Percentiles rank a stretch among this genome's conserved stretches.
phyloP scores from a whole-genome alignment of 2,888 invertebrate species.

The Spodoptera exigua region DNA sequence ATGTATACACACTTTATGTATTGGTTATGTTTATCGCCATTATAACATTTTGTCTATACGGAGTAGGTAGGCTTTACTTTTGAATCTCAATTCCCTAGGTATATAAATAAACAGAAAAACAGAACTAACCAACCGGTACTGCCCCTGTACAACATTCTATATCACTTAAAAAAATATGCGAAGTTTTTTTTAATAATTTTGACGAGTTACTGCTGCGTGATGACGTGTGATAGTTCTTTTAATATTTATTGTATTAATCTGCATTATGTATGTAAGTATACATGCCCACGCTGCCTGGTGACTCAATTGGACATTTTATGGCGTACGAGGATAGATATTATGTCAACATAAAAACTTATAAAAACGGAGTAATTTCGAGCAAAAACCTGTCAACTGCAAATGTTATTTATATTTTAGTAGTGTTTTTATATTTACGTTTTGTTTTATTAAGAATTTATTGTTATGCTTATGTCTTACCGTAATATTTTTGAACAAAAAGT shows the following conservation, averaged over 20 bases:
- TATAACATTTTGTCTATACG: too few relatives aligned
- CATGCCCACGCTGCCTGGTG: constrained; percentile 14
- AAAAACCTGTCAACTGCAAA: constrained; percentile 1
- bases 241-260: constrained; percentile 1
- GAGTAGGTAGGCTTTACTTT: too few relatives aligned
- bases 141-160: too few relatives aligned
- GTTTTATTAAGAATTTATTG: neutral
- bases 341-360: constrained; percentile 28
- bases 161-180: too few relatives aligned
- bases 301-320: constrained; percentile 28
- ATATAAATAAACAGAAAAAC: too few relatives aligned
- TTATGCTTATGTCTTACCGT: neutral
- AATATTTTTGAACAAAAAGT: too few relatives aligned
- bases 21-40: too few relatives aligned
- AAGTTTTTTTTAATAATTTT: too few relatives aligned
- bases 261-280: constrained; percentile 9
- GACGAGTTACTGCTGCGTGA: too few relatives aligned
- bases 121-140: too few relatives aligned
- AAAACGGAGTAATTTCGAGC: constrained; percentile 3
- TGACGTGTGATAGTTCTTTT: neutral
- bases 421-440: constrained; percentile 8
- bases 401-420: constrained; percentile 6
- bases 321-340: constrained; percentile 10
- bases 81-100: too few relatives aligned
- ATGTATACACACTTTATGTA: too few relatives aligned